Conservation (phyloP, 2,888 invertebrate genomes). For the Drosophila neonasuta region DNA sequence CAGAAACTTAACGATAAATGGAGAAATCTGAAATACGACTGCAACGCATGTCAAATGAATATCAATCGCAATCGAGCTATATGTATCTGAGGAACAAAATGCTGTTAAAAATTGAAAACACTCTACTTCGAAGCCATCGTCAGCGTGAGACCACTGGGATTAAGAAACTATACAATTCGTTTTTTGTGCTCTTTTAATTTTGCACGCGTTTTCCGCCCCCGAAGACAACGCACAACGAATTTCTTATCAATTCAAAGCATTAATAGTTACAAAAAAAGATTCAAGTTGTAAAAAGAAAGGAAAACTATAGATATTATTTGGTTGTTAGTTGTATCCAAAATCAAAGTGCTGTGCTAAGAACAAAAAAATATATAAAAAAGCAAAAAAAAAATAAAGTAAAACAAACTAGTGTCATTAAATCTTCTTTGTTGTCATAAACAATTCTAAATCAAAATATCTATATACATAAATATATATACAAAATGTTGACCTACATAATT, state of each 20-base stretch:
- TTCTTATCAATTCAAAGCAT: constrained; percentile 47
- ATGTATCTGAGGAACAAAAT: constrained; percentile 84
- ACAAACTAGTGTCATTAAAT: constrained; percentile 42
- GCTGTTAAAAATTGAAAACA: constrained; percentile 88
- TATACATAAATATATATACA: constrained; percentile 26
- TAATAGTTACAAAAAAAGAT: constrained; percentile 38
- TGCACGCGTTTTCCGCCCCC: constrained; percentile 25
- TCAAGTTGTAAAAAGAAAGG: constrained; percentile 33
- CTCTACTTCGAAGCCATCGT: constrained; percentile 90
- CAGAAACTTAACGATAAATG: constrained; percentile 77
- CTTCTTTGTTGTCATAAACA: constrained; percentile 48
- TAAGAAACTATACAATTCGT: constrained; percentile 93
- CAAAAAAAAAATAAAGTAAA: constrained; percentile 16
- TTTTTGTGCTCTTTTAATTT: constrained; percentile 92
- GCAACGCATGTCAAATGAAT: constrained; percentile 79
- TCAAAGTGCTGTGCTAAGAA: constrained; percentile 58
- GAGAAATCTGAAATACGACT: constrained; percentile 79
- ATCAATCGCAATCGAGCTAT: constrained; percentile 80
- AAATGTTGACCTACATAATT: constrained; percentile 59
- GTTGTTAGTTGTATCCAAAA: constrained; percentile 72
- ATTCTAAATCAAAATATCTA: not conserved
- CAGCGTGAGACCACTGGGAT: constrained; percentile 92
- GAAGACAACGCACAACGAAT: constrained; percentile 69
- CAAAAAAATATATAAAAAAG: constrained; percentile 4
- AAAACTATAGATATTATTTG: constrained; percentile 71